Conservation (phyloP, 2,797 vertebrate genomes). For the Gila robusta region DNA sequence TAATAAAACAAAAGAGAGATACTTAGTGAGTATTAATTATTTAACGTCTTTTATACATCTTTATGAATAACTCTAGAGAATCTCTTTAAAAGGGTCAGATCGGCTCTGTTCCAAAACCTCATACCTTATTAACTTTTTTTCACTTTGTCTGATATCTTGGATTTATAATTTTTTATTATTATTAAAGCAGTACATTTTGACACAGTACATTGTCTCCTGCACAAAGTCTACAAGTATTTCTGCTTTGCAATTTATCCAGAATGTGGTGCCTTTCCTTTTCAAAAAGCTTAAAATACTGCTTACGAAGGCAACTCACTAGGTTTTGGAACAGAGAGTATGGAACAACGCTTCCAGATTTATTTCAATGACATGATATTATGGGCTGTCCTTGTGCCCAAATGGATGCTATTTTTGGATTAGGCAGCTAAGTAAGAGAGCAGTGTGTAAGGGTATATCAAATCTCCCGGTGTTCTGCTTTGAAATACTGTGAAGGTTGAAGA, state of each 20-base stretch:
- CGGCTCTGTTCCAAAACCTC: background rate
- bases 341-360: slow-evolving; percentile 26
- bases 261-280: background rate
- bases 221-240: background rate
- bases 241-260: background rate
- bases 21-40: slow-evolving; percentile 26
- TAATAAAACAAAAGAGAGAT: slow-evolving; percentile 8
- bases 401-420: slow-evolving; percentile 49
- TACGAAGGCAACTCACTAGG: background rate
- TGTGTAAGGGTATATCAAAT: slow-evolving; percentile 31
- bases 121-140: background rate
- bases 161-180: background rate
- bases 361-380: slow-evolving; percentile 43
- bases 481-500: slow-evolving; percentile 38
- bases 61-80: background rate
- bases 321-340: slow-evolving; percentile 12
- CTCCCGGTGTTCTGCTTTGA: slow-evolving; percentile 6
- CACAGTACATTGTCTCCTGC: background rate
- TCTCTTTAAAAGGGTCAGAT: background rate
- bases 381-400: slow-evolving; percentile 46
- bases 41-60: background rate
- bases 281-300: slow-evolving; percentile 7
- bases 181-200: too few relatives aligned
- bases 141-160: background rate
- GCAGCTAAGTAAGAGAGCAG: slow-evolving; percentile 34